Evolutionary conservation across 2,797 vertebrate genomes (phyloP).

Genomic region (Peromyscus melanophrys): DNA sequence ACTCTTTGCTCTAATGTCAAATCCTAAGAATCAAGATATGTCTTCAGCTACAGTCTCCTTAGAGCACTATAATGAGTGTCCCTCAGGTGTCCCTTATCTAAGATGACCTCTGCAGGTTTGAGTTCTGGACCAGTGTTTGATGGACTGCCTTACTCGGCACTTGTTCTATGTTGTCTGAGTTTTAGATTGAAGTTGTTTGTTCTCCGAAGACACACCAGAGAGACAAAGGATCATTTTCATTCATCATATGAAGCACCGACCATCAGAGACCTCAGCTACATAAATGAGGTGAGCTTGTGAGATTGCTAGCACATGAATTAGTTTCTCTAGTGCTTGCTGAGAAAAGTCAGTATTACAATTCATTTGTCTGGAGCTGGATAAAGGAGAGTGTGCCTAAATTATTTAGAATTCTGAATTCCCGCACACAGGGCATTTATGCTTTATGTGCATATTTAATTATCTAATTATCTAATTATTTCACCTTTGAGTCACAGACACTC

Average conservation of each 20-base stretch:
- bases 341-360: neutral
- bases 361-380: accelerated
- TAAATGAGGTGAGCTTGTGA: accelerated
- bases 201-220: neutral
- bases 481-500: neutral
- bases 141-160: neutral
- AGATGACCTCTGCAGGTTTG: neutral
- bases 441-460: neutral
- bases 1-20: neutral
- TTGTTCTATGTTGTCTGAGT: neutral
- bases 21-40: neutral
- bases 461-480: neutral
- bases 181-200: neutral
- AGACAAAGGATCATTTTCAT: neutral
- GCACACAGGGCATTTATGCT: neutral
- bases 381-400: neutral
- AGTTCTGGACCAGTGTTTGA: neutral
- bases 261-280: too few relatives aligned
- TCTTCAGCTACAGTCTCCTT: too few relatives aligned
- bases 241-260: accelerated
- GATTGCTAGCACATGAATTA: neutral
- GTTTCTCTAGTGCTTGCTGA: neutral
- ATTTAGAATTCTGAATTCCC: neutral
- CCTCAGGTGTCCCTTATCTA: neutral
- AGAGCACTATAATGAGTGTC: neutral